Conservation (phyloP, 2,888 invertebrate species). For the Ophion slaviceki region DNA sequence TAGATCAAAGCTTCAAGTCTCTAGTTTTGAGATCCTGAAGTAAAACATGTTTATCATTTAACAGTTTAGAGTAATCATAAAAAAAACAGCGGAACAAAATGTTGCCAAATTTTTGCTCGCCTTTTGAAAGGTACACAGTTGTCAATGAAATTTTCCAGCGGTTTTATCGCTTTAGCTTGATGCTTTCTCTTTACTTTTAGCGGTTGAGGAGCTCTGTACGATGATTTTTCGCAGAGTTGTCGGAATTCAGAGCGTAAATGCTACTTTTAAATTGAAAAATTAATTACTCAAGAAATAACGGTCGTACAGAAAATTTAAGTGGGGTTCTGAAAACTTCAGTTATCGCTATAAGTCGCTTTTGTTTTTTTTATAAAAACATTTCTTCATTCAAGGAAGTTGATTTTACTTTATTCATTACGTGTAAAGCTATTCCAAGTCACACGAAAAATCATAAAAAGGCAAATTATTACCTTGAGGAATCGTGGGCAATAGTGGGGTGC, state of each 20-base stretch:
- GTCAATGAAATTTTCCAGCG: no score
- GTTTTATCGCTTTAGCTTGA: no score
- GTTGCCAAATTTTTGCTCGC: not conserved
- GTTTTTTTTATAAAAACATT: no score
- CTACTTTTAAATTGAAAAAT: not conserved
- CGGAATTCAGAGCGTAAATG: not conserved
- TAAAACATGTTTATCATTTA: no score
- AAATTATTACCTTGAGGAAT: no score
- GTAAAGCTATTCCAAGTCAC: no score
- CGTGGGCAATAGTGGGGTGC: no score
- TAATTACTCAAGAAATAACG: not conserved
- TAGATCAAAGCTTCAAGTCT: not conserved
- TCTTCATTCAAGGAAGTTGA: no score
- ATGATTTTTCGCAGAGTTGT: constrained; percentile 1
- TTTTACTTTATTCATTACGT: no score
- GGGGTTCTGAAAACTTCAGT: constrained; percentile 3
- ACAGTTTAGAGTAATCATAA: not conserved
- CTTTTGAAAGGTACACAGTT: not conserved
- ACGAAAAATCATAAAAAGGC: no score
- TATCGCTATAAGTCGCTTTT: no score
- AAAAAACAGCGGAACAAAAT: not conserved
- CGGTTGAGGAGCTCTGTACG: not conserved
- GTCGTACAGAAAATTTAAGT: not conserved
- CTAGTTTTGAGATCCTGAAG: not conserved
- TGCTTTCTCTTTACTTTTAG: not conserved